Evolutionary conservation across 2,888 invertebrate species (phyloP).

Genomic region (Entomobrya multifasciata): DNA sequence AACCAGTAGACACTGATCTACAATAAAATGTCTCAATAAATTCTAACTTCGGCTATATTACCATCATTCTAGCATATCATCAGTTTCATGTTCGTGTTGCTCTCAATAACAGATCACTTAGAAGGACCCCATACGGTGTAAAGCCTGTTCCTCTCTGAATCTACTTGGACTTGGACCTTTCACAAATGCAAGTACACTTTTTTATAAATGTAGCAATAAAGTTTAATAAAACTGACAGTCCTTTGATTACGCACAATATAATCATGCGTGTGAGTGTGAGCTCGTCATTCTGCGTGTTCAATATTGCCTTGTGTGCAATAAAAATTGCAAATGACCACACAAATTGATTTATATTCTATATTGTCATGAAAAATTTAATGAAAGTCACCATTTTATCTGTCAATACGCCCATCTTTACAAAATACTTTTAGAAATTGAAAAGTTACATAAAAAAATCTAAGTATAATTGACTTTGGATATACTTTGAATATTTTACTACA

Average conservation of each 20-base stretch:
- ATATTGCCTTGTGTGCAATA: neutral
- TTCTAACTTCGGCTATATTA: constrained; percentile 46
- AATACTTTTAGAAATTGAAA: neutral
- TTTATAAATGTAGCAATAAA: constrained; percentile 14
- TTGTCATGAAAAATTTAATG: too few species aligned
- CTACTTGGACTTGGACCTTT: neutral
- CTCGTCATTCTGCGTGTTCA: neutral
- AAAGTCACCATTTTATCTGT: too few species aligned
- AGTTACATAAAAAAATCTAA: too few species aligned
- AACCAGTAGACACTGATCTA: constrained; percentile 54
- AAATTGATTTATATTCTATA: too few species aligned
- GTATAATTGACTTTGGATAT: too few species aligned
- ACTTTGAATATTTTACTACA: too few species aligned
- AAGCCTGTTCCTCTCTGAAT: constrained; percentile 51
- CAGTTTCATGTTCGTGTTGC: constrained; percentile 2
- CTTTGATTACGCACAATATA: neutral
- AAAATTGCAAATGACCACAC: neutral
- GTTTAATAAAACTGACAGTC: constrained; percentile 37
- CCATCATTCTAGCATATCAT: constrained; percentile 7
- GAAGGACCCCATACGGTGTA: constrained; percentile 40
- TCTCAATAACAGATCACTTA: constrained; percentile 40
- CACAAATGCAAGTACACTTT: constrained; percentile 10
- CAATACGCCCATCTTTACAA: too few species aligned
- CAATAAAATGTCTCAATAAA: constrained; percentile 27
- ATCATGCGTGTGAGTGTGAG: neutral